A percentile compares a stretch with the other conserved stretches of the same genome.
Evolutionary conservation across 92 coral and sea anemone species (phyloP).

Genomic region (Diadumene lineata): DNA sequence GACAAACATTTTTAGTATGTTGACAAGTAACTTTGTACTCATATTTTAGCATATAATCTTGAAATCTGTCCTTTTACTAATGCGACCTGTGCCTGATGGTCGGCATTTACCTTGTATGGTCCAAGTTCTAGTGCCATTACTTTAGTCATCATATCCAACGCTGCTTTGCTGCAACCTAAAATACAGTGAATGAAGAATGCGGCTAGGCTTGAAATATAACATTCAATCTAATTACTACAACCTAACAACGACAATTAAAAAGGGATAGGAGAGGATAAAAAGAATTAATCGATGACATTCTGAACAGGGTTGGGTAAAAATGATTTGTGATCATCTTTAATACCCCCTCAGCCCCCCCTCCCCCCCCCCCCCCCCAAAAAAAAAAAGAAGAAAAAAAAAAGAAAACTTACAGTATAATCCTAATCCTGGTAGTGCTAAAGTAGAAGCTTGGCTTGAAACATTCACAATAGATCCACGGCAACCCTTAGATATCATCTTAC

Average conservation of each 20-base stretch:
- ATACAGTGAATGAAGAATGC: background rate
- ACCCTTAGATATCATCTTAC: slow-evolving; percentile 64
- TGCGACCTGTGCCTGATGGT: no score
- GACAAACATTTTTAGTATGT: no score
- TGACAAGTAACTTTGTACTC: no score
- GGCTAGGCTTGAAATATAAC: background rate
- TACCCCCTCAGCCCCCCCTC: no score
- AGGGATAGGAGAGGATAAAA: background rate
- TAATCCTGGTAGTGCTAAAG: slow-evolving; percentile 60
- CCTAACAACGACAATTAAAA: background rate
- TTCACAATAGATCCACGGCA: slow-evolving; percentile 84
- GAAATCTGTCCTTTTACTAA: no score
- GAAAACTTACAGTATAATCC: slow-evolving; percentile 67
- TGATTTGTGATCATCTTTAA: no score
- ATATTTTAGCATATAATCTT: no score
- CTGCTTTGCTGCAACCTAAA: slow-evolving; percentile 73
- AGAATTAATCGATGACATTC: background rate
- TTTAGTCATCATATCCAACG: slow-evolving; percentile 78
- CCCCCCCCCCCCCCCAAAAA: background rate
- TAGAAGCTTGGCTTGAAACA: slow-evolving; percentile 79
- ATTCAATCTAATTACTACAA: background rate
- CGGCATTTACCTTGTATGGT: slow-evolving; percentile 81
- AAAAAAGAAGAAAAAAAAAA: background rate
- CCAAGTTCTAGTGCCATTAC: slow-evolving; percentile 90
- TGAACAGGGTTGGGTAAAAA: no score